These are phyloP conservation scores for Pristionchus exspectatus DNA, from an alignment of 2,888 invertebrate genomes.

Conservation along the genomic window DNA sequence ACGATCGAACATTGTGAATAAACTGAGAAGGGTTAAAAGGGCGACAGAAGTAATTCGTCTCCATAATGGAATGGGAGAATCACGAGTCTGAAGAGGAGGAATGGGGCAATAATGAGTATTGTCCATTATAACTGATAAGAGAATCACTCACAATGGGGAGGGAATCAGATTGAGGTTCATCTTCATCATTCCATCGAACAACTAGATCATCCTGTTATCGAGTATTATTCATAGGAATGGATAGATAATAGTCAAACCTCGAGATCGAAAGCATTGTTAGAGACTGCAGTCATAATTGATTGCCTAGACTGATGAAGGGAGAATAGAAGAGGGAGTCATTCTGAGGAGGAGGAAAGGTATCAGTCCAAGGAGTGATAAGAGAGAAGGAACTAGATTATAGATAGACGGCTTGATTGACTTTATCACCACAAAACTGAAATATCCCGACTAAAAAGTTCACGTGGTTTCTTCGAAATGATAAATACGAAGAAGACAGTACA, in stretches of 20 bases:
- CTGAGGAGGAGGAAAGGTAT: not conserved
- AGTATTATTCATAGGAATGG: not conserved
- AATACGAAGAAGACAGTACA: not conserved
- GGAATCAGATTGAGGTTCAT: not conserved
- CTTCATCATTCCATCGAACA: not conserved
- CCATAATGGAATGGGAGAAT: not conserved
- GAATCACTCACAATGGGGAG: not conserved
- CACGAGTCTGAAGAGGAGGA: not conserved
- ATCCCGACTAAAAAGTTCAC: not conserved
- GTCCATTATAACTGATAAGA: not conserved
- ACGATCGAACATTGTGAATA: constrained; percentile 51
- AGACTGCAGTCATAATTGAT: not conserved
- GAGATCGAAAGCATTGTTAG: not conserved
- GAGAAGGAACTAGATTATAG: not conserved
- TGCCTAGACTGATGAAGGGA: not conserved
- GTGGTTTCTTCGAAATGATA: not conserved
- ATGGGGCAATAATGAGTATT: not conserved
- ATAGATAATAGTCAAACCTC: not conserved
- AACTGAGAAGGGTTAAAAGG: constrained; percentile 4
- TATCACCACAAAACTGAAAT: not conserved
- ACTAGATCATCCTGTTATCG: not conserved
- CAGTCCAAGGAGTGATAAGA: not conserved
- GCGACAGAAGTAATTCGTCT: not conserved
- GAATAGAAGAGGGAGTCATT: not conserved
- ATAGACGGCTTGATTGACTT: not conserved